Conservation (phyloP, 2,888 invertebrate species). For the Drosophila rellima region DNA sequence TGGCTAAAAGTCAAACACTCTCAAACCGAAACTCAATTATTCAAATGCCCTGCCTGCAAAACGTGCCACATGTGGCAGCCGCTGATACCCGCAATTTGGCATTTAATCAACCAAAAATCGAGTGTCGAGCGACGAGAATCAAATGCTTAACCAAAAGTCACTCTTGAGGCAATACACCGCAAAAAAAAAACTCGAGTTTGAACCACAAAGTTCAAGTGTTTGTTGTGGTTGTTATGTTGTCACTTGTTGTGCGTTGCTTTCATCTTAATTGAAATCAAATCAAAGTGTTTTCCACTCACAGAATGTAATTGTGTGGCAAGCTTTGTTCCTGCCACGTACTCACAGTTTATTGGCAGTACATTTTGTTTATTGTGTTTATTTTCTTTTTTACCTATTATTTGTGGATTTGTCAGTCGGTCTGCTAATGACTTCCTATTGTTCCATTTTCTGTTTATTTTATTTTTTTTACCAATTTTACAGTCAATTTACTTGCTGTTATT, state of each 20-base stretch:
- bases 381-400: no score
- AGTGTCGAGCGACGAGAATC: constrained; percentile 1
- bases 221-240: constrained; percentile 43
- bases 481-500: constrained; percentile 57
- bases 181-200: constrained; percentile 1
- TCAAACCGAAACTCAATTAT: constrained; percentile 68
- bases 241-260: constrained; percentile 52
- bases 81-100: constrained; percentile 72
- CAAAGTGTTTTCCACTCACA: constrained; percentile 73
- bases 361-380: constrained; percentile 26
- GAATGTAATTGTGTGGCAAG: constrained; percentile 72
- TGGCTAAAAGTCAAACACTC: constrained; percentile 2
- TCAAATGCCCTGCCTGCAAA: no score
- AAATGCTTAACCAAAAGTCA: constrained; percentile 16
- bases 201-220: constrained; percentile 48
- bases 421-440: constrained; percentile 75
- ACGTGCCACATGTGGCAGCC: constrained; percentile 52
- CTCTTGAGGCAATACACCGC: background rate
- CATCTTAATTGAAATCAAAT: constrained; percentile 82
- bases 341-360: constrained; percentile 22
- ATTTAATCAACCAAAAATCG: constrained; percentile 66
- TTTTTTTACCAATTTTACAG: constrained; percentile 63
- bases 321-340: constrained; percentile 40
- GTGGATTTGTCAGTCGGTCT: constrained; percentile 20
- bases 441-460: constrained; percentile 28